Conservation (phyloP, 1,140 invertebrate species). For the Bradysia coprophila region DNA sequence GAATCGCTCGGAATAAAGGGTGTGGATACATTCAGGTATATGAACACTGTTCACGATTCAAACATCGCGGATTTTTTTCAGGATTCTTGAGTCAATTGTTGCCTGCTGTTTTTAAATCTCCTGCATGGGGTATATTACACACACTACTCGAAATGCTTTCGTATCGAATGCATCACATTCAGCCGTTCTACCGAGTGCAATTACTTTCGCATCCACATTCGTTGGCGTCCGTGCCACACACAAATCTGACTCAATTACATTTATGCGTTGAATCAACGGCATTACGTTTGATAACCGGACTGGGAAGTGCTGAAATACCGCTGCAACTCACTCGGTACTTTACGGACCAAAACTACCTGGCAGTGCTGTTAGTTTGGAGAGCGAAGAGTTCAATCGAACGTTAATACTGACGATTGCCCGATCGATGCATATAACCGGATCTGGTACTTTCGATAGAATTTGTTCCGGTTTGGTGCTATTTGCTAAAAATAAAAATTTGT, state of each 20-base stretch:
- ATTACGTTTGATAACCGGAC: conserved; percentile 71
- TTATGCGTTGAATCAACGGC: conserved; percentile 90
- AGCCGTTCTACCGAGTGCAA: conserved; percentile 85
- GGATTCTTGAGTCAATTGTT: conserved; percentile 69
- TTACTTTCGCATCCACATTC: conserved; percentile 77
- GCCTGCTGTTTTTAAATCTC: conserved; percentile 77
- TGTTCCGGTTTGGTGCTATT: conserved; percentile 5
- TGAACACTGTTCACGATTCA: too few relatives aligned
- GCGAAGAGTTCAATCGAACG: conserved; percentile 84
- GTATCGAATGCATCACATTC: conserved; percentile 89
- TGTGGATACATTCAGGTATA: too few relatives aligned
- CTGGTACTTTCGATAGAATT: conserved; percentile 50
- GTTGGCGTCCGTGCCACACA: conserved; percentile 73
- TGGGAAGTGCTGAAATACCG: conserved; percentile 83
- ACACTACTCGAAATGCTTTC: conserved; percentile 93
- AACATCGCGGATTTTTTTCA: too few relatives aligned
- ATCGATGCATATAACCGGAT: conserved; percentile 82
- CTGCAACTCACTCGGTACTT: conserved; percentile 73
- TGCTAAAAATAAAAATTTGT: conserved; percentile 7
- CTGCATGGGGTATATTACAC: conserved; percentile 87
- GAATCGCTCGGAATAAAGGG: conserved; percentile 93
- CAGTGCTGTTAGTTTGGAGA: conserved; percentile 75
- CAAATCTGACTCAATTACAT: conserved; percentile 88
- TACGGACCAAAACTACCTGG: conserved; percentile 51
- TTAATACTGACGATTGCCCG: conserved; percentile 83